These are phyloP conservation scores for Lethenteron reissneri DNA, from an alignment of 2,113 vertebrate genomes.

Conservation along the genomic window DNA sequence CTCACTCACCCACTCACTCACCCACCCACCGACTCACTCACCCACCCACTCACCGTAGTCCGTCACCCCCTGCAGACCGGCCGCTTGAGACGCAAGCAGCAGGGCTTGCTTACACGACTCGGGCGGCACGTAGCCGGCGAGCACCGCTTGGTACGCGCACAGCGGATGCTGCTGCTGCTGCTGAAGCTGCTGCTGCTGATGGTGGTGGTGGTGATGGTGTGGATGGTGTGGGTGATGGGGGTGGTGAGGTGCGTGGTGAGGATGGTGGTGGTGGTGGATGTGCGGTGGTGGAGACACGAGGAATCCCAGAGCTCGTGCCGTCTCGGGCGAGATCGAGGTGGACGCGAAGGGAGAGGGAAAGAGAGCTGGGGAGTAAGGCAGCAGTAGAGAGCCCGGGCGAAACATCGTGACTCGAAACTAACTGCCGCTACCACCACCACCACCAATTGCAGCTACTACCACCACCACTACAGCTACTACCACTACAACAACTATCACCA, in stretches of 20 bases:
- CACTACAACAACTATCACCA: no score
- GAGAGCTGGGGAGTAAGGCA: not conserved
- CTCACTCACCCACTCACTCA: no score
- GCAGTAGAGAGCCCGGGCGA: not conserved
- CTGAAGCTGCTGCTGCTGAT: not conserved
- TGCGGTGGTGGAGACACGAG: not conserved
- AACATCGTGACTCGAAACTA: not conserved
- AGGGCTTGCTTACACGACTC: conserved; percentile 35
- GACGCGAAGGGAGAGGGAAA: not conserved
- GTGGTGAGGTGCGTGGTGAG: not conserved
- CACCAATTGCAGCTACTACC: no score
- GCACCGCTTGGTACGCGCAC: conserved; percentile 21
- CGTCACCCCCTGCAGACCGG: conserved; percentile 18
- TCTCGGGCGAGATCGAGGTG: no score
- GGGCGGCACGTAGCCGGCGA: conserved; percentile 31
- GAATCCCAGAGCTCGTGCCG: no score
- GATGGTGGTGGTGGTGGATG: not conserved
- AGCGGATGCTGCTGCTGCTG: not conserved
- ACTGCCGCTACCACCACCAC: no score
- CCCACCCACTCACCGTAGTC: conserved; percentile 25
- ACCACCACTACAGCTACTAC: no score
- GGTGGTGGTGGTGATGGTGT: not conserved
- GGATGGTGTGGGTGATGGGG: not conserved
- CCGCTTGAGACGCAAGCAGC: conserved; percentile 24
- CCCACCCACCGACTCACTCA: not conserved